phyloP scores from a whole-genome alignment of 2,888 invertebrate species.

The Apeira syringaria region DNA sequence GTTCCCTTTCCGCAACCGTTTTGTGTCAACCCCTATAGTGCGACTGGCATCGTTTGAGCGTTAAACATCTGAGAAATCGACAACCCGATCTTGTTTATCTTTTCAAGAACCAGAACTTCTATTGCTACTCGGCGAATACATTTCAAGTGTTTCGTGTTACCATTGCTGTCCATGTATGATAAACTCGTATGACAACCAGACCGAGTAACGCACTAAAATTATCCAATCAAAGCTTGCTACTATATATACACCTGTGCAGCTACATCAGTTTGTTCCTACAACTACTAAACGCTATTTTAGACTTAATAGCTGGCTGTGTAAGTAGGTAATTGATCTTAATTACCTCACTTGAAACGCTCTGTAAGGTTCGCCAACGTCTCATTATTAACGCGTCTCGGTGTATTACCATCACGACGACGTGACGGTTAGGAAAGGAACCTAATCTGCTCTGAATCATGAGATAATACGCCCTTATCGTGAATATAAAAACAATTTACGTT shows the following conservation, averaged over 20 bases:
- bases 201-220: conserved; percentile 14
- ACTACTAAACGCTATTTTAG: conserved; percentile 23
- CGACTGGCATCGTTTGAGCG: conserved; percentile 5
- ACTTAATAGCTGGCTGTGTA: conserved; percentile 19
- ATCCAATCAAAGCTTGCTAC: conserved; percentile 17
- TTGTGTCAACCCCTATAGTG: conserved; percentile 13
- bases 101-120: conserved; percentile 23
- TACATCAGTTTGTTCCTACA: conserved; percentile 15
- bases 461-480: neutral
- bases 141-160: conserved; percentile 14
- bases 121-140: conserved; percentile 5
- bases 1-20: conserved; percentile 39
- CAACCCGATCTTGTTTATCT: conserved; percentile 30
- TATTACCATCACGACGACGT: conserved; percentile 1
- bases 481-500: too few species aligned
- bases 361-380: conserved; percentile 10
- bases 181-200: conserved; percentile 4
- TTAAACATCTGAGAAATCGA: conserved; percentile 19
- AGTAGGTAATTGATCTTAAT: conserved; percentile 28
- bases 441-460: conserved; percentile 9
- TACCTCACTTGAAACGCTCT: conserved; percentile 21
- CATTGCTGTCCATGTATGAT: conserved; percentile 8
- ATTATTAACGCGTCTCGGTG: conserved; percentile 16
- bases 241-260: conserved; percentile 9
- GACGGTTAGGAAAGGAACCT: conserved; percentile 15